Evolutionary conservation across 2,797 vertebrate species (phyloP).

Genomic region (Percopsis omiscomaycus): DNA sequence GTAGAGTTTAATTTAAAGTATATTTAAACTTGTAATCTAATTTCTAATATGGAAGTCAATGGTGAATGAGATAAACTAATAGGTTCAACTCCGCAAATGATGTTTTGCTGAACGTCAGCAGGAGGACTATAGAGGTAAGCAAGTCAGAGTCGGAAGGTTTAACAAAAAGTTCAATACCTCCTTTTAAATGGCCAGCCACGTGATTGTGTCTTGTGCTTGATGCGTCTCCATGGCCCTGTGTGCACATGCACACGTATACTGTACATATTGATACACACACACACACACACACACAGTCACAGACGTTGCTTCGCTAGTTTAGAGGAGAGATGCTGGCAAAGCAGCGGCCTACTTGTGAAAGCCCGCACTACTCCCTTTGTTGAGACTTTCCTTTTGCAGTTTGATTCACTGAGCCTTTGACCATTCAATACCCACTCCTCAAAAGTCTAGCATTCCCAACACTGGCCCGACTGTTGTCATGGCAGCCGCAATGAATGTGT

Average conservation of each 20-base stretch:
- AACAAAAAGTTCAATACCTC: too few species aligned
- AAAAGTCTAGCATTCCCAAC: slow-evolving; percentile 52
- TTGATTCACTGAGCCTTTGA: slow-evolving; percentile 65
- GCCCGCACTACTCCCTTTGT: slow-evolving; percentile 57
- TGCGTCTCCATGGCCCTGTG: neutral
- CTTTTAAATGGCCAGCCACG: too few species aligned
- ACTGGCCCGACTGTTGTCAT: slow-evolving; percentile 74
- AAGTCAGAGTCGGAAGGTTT: too few species aligned
- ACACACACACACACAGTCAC: slow-evolving; percentile 27
- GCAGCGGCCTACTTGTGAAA: slow-evolving; percentile 61
- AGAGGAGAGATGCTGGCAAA: slow-evolving; percentile 43
- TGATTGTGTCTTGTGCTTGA: too few species aligned
- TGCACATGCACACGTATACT: neutral
- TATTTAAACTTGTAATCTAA: too few species aligned
- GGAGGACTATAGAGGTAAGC: too few species aligned
- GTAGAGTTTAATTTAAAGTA: too few species aligned
- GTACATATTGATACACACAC: slow-evolving; percentile 2
- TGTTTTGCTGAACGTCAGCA: too few species aligned
- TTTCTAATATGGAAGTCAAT: too few species aligned
- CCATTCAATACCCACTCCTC: slow-evolving; percentile 46
- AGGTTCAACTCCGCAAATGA: too few species aligned
- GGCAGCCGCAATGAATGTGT: slow-evolving; percentile 60
- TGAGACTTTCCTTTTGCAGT: slow-evolving; percentile 37
- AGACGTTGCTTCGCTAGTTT: slow-evolving; percentile 39
- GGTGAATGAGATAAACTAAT: too few species aligned